These are phyloP conservation scores for Gallinago jamesoni DNA, from an alignment of 2,113 vertebrate species.

Conservation along the genomic window DNA sequence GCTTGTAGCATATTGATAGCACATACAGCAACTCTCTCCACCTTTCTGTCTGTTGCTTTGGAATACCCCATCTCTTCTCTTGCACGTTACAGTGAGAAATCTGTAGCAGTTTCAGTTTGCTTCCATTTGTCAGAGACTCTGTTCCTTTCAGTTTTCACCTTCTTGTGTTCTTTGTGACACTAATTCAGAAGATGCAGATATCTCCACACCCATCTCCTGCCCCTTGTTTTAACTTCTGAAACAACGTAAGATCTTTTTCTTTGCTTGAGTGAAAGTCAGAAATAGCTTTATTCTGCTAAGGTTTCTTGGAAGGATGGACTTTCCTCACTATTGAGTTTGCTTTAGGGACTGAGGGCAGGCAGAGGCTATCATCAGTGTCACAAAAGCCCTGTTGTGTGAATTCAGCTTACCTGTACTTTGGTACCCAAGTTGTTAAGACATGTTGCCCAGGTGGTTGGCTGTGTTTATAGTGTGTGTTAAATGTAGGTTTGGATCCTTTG, in stretches of 20 bases:
- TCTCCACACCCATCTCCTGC: background rate
- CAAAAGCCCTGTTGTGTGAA: background rate
- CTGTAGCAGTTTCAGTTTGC: background rate
- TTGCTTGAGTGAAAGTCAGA: background rate
- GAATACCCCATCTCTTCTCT: background rate
- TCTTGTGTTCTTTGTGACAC: rapidly evolving
- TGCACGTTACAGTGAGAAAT: background rate
- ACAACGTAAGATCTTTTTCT: background rate
- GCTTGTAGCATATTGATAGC: background rate
- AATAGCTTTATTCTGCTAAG: background rate
- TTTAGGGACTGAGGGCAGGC: background rate
- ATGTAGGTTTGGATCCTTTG: background rate
- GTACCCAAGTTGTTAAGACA: background rate
- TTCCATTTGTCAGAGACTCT: background rate
- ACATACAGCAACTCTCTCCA: background rate
- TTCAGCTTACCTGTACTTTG: background rate
- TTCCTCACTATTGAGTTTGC: background rate
- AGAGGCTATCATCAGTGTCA: background rate
- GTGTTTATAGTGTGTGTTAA: background rate
- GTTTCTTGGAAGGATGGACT: background rate
- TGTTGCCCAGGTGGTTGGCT: background rate
- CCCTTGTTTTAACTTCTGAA: background rate
- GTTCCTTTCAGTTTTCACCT: background rate
- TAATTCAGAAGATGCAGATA: background rate
- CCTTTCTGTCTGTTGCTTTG: background rate